These are phyloP conservation scores for Nephrotoma appendiculata DNA, from an alignment of 2,888 invertebrate species.

Conservation along the genomic window DNA sequence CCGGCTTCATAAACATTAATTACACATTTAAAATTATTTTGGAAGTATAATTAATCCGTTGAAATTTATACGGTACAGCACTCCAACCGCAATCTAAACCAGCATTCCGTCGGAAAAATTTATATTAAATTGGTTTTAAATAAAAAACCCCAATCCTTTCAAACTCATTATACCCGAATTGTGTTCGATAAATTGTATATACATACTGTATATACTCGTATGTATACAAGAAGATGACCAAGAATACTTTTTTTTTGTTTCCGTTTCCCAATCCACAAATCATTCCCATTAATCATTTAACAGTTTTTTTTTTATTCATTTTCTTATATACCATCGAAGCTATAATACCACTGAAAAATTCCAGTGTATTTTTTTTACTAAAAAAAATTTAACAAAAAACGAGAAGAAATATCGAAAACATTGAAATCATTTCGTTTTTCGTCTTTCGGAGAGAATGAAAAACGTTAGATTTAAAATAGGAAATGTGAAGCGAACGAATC, in stretches of 20 bases:
- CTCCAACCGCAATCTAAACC: not conserved
- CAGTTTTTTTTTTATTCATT: not conserved
- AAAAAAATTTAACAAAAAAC: not conserved
- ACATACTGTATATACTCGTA: not conserved
- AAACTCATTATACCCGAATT: not conserved
- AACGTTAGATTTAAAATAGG: not conserved
- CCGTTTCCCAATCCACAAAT: conserved; percentile 4
- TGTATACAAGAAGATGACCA: not conserved
- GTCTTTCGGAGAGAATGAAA: not conserved
- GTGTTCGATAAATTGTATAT: not conserved
- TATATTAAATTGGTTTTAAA: not conserved
- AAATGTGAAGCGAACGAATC: not conserved
- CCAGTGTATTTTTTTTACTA: not conserved
- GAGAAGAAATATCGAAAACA: not conserved
- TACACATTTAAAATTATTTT: not conserved
- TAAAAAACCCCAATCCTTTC: not conserved
- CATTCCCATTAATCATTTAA: not conserved
- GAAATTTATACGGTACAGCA: not conserved
- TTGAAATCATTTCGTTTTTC: not conserved
- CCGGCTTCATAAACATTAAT: not conserved
- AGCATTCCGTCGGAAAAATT: not conserved
- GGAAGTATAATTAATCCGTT: not conserved
- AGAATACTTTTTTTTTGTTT: not conserved
- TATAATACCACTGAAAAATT: not conserved
- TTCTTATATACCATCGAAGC: not conserved